A percentile compares a stretch with the other conserved stretches of the same genome.
phyloP scores from a whole-genome alignment of 2,888 invertebrate genomes.

The Plagodis pulveraria region DNA sequence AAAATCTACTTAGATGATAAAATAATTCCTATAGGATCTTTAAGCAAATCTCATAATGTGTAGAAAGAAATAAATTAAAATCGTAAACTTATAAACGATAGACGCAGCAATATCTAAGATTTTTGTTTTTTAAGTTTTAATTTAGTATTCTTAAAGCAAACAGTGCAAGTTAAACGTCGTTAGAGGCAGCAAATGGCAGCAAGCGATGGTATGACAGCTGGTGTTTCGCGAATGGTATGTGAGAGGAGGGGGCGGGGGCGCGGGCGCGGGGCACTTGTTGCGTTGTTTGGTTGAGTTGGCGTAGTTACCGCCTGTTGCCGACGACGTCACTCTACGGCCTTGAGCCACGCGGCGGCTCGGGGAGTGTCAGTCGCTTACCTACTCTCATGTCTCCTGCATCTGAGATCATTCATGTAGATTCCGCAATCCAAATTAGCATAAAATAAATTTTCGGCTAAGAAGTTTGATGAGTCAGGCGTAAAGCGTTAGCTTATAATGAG shows the following conservation, averaged over 20 bases:
- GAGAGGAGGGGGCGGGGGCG: constrained; percentile 66
- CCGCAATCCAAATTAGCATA: no score
- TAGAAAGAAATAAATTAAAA: constrained; percentile 12
- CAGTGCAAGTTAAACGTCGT: constrained; percentile 8
- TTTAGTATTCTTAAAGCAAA: constrained; percentile 6
- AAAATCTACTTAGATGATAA: no score
- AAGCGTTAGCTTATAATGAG: no score
- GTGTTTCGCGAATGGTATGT: constrained; percentile 66
- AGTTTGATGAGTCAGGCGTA: no score
- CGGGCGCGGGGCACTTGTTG: constrained; percentile 79
- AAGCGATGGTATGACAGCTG: constrained; percentile 48
- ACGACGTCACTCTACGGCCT: constrained; percentile 72
- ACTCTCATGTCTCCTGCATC: constrained; percentile 22
- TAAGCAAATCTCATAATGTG: no score
- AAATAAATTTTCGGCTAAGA: no score
- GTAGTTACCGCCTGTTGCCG: constrained; percentile 62
- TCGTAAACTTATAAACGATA: constrained; percentile 11
- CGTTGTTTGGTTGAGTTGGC: constrained; percentile 74
- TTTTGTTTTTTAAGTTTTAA: constrained; percentile 1
- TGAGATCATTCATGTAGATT: constrained; percentile 17
- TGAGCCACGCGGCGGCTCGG: constrained; percentile 65
- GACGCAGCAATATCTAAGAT: constrained; percentile 15
- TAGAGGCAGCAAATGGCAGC: constrained; percentile 8
- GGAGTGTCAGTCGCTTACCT: constrained; percentile 50
- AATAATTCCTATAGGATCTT: no score